phyloP scores from a whole-genome alignment of 2,797 vertebrate species.

The Sylvilagus floridanus region DNA sequence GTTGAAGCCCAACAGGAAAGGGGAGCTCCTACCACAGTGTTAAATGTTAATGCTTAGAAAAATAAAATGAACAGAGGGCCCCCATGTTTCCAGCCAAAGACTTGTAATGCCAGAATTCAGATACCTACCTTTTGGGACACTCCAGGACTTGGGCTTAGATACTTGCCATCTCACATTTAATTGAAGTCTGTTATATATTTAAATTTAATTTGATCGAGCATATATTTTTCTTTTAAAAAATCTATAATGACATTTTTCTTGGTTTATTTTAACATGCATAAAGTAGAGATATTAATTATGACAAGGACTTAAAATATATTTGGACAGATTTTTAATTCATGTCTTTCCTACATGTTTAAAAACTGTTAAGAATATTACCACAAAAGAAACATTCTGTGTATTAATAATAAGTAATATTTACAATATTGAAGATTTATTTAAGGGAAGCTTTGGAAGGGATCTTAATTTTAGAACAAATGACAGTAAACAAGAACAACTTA shows the following conservation, averaged over 20 bases:
- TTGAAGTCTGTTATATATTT: neutral
- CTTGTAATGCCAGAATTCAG: too few relatives aligned
- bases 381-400: neutral
- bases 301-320: neutral
- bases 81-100: fast-evolving
- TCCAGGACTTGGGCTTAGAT: neutral
- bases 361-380: neutral
- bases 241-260: neutral
- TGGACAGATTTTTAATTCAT: neutral
- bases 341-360: neutral
- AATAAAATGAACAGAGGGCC: neutral
- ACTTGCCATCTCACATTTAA: neutral
- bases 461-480: slow-evolving; percentile 8
- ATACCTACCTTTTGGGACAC: neutral
- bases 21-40: fast-evolving
- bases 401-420: neutral
- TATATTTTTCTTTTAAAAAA: neutral
- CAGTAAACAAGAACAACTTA: neutral
- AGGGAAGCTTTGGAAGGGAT: neutral
- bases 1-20: neutral
- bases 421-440: neutral
- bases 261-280: neutral
- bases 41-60: neutral
- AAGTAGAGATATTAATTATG: neutral
- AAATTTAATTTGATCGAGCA: neutral